Evolutionary conservation across 2,113 vertebrate species (phyloP).

Genomic region (Pristiophorus japonicus): DNA sequence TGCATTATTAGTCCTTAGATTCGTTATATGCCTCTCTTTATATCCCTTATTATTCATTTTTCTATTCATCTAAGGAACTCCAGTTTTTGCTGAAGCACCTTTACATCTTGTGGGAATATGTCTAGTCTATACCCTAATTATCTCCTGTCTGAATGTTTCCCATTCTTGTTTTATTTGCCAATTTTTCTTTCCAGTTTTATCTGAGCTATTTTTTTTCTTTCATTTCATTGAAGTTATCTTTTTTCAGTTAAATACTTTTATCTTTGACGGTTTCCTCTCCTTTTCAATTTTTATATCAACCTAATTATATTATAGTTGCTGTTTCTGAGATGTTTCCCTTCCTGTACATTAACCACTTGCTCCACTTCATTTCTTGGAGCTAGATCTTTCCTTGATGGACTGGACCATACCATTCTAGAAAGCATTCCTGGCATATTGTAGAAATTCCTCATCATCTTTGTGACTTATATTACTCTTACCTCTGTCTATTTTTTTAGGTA

Average conservation of each 20-base stretch:
- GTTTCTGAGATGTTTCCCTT: background rate
- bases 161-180: background rate
- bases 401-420: background rate
- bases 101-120: background rate
- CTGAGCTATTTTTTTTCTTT: background rate
- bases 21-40: background rate
- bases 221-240: no score
- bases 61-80: background rate
- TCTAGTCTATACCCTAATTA: background rate
- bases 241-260: background rate
- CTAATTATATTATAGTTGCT: background rate
- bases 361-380: background rate
- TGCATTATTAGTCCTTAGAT: background rate
- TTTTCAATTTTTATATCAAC: background rate
- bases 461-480: background rate
- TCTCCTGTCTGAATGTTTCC: background rate
- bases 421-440: background rate
- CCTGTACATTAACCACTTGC: background rate
- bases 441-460: background rate
- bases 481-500: background rate
- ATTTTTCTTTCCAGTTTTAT: background rate
- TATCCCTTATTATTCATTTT: background rate
- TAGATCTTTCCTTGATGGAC: background rate
- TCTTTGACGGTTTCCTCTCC: background rate
- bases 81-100: constrained; percentile 5